A percentile compares a stretch with the other conserved stretches of the same genome.
phyloP scores from a whole-genome alignment of 1,140 invertebrate genomes.

The Epicauta chinensis region DNA sequence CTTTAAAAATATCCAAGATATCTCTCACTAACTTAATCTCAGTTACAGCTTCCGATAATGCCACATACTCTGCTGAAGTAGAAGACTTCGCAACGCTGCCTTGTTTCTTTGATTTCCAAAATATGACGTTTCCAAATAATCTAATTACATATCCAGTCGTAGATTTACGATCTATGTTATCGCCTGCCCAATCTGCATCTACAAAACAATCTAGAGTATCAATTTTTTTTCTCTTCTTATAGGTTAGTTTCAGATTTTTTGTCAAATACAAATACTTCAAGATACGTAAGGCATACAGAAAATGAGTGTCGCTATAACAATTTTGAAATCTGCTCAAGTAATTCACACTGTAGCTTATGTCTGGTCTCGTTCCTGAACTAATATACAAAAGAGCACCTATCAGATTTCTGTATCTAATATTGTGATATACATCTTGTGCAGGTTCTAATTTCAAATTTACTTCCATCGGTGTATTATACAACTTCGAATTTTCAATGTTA shows the following conservation, averaged over 20 bases:
- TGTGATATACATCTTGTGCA: neutral
- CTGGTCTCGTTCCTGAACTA: constrained; percentile 40
- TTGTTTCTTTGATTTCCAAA: constrained; percentile 38
- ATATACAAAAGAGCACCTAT: constrained; percentile 37
- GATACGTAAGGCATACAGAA: constrained; percentile 36
- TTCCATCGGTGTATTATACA: neutral
- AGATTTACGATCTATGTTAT: constrained; percentile 39
- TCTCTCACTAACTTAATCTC: constrained; percentile 18
- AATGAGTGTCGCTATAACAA: constrained; percentile 39
- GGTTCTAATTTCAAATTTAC: neutral
- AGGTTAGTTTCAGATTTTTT: constrained; percentile 38
- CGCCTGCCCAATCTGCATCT: constrained; percentile 40
- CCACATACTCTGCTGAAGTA: constrained; percentile 29
- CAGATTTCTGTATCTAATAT: neutral
- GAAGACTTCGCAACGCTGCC: constrained; percentile 30
- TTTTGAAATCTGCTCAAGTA: constrained; percentile 39
- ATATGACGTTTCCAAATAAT: constrained; percentile 33
- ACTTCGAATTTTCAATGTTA: neutral
- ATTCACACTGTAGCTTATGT: constrained; percentile 32
- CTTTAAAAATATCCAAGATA: constrained; percentile 16
- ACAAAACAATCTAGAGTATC: constrained; percentile 38
- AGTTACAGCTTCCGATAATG: constrained; percentile 23
- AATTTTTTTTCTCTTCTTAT: constrained; percentile 28
- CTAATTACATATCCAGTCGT: constrained; percentile 35
- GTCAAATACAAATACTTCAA: constrained; percentile 38